These are phyloP conservation scores for Chalcis sispes DNA, from an alignment of 2,888 invertebrate genomes.

Conservation along the genomic window DNA sequence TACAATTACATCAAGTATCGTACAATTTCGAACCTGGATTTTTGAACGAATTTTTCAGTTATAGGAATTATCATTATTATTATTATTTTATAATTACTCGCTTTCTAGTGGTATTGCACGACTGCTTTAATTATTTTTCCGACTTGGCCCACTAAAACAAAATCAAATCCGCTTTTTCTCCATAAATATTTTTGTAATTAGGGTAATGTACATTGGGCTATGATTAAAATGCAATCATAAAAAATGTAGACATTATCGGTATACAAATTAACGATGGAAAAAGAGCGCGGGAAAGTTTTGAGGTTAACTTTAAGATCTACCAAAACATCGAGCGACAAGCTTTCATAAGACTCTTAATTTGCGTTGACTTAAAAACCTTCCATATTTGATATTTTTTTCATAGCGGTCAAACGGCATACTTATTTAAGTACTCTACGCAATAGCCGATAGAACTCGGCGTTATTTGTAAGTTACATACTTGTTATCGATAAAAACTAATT, in stretches of 20 bases:
- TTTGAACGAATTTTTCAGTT: not conserved
- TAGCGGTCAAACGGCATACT: too few relatives aligned
- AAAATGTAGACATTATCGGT: not conserved
- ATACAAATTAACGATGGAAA: not conserved
- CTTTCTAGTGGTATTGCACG: not conserved
- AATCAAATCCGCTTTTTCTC: slow-evolving; percentile 3
- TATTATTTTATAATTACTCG: too few relatives aligned
- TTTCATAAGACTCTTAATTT: too few relatives aligned
- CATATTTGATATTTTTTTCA: too few relatives aligned
- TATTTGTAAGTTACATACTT: not conserved
- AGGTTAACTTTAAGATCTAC: not conserved
- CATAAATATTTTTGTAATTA: not conserved
- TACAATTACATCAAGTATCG: not conserved
- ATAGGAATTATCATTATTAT: too few relatives aligned
- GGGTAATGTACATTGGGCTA: not conserved
- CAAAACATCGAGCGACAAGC: not conserved
- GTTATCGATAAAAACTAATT: not conserved
- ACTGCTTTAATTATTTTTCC: not conserved
- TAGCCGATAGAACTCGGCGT: not conserved
- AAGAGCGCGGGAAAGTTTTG: not conserved
- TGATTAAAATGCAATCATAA: not conserved
- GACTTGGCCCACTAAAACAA: not conserved
- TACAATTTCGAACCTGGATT: not conserved
- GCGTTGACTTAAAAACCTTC: too few relatives aligned
- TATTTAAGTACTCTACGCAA: not conserved